Base-by-base conservation (phyloP, 1,140 invertebrate genomes). In the Pseudomyrmex dendroicus region DNA sequence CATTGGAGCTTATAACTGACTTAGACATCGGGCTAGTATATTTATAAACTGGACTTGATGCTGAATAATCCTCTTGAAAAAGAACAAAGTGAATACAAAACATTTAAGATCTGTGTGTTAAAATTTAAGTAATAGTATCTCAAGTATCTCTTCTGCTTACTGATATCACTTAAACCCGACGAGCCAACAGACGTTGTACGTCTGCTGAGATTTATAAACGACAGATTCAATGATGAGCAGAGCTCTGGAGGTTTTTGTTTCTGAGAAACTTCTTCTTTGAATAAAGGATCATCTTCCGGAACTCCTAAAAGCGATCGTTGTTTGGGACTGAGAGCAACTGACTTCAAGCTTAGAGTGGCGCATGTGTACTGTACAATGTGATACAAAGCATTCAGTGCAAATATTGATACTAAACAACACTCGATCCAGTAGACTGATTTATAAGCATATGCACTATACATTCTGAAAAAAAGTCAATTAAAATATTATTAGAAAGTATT, bases 371-470 rank as follows among this genome's bases (percentile, higher is more conserved):
- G 88, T 44, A 84, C 64, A 35, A 93, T 85, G 61, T 93, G 92
- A 50, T 93, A 92, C 8, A 92, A 13, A n/a, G 91, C 84, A 59
- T 93, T 93, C 5, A 93, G 59, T 17, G 70, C 89, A 83, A 93
- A 92, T 86, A 93, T 89, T 0, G 90, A 86, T 12, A 89, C 91
- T n/a, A 93, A 61, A 57, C 74, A 90, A 91, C 92, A 93, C 68
- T 93, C 92, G 0, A 91, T 70, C 91, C 91, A 93, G 20, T 83
- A 90, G 82, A 93, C 90, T 67, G 92, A 91, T 64, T 93, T 92
- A 17, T 91, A 93, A 0, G 85, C 89, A 10, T 86, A 83, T 57
- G 88, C 92, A 17, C 89, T 89, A 13, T 93, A 92, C 4, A 91
- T 68, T 88, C 92, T 93, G 22, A 50, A 86, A 50, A 66, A 50